These are phyloP conservation scores for Sarcophilus harrisii DNA, from an alignment of 2,797 vertebrate species.

Conservation along the genomic window DNA sequence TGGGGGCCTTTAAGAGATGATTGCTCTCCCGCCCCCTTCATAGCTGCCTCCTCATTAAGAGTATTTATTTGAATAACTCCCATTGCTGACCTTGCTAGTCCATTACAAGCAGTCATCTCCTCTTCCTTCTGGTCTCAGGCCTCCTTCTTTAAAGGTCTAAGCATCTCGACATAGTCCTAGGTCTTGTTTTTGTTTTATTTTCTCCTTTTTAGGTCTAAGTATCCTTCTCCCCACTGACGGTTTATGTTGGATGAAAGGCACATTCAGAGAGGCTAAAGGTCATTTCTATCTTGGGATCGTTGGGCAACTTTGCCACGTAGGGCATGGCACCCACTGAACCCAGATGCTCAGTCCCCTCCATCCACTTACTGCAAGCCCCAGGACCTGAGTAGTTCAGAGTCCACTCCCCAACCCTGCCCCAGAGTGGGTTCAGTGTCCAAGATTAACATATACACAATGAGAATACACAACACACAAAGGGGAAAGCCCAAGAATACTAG, in stretches of 20 bases:
- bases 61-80: slow-evolving; percentile 72
- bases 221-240: background rate
- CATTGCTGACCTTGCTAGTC: slow-evolving; percentile 65
- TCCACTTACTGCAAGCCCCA: background rate
- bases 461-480: no score
- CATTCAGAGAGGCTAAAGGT: background rate
- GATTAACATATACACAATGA: background rate
- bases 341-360: background rate
- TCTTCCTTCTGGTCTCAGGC: slow-evolving; percentile 32
- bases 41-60: slow-evolving; percentile 68
- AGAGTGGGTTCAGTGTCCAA: background rate
- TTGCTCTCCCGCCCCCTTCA: slow-evolving; percentile 6
- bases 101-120: slow-evolving; percentile 66
- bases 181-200: background rate
- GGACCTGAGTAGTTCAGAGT: background rate
- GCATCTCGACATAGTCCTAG: background rate
- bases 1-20: background rate
- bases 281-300: background rate
- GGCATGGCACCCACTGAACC: background rate
- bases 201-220: background rate
- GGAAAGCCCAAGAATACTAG: background rate
- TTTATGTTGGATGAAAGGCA: slow-evolving; percentile 11
- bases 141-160: slow-evolving; percentile 49
- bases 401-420: background rate
- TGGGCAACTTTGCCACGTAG: background rate